Percentiles rank a stretch among this genome's conserved stretches.
phyloP scores from a whole-genome alignment of 1,140 invertebrate genomes.

The Lysiphlebus fabarum region DNA sequence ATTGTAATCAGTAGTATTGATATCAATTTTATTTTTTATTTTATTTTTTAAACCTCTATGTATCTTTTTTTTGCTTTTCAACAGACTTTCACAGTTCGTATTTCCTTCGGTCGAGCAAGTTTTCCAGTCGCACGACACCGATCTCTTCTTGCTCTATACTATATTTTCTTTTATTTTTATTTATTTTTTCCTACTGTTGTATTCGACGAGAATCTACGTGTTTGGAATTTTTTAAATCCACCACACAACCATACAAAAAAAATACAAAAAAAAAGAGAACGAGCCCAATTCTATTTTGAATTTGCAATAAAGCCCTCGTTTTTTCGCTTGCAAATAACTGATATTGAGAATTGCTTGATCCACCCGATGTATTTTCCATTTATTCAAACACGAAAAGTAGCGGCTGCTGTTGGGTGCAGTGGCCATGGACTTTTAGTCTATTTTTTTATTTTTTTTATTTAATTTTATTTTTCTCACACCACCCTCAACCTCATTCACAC shows the following conservation, averaged over 20 bases:
- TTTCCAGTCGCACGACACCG: slow-evolving; percentile 1
- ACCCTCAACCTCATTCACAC: no score
- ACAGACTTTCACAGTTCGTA: no score
- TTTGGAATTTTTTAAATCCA: slow-evolving; percentile 5
- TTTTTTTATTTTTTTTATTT: no score
- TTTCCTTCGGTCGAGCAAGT: slow-evolving; percentile 1
- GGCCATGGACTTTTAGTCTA: no score
- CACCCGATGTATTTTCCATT: slow-evolving; percentile 9
- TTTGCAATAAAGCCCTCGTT: slow-evolving; percentile 14
- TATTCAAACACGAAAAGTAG: slow-evolving; percentile 6
- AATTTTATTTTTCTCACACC: no score
- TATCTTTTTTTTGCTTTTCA: neutral
- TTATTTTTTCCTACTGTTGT: neutral
- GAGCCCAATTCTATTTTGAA: slow-evolving; percentile 12
- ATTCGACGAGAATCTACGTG: slow-evolving; percentile 4
- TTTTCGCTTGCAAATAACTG: neutral
- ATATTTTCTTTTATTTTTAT: no score
- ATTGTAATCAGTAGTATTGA: slow-evolving; percentile 36
- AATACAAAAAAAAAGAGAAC: no score
- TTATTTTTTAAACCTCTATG: slow-evolving; percentile 7
- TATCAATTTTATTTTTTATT: slow-evolving; percentile 23
- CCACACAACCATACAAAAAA: no score
- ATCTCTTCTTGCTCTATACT: neutral
- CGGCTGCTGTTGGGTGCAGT: neutral
- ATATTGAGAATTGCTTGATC: slow-evolving; percentile 14